Conservation (phyloP, 1,140 invertebrate genomes). For the Sesamia nonagrioides region DNA sequence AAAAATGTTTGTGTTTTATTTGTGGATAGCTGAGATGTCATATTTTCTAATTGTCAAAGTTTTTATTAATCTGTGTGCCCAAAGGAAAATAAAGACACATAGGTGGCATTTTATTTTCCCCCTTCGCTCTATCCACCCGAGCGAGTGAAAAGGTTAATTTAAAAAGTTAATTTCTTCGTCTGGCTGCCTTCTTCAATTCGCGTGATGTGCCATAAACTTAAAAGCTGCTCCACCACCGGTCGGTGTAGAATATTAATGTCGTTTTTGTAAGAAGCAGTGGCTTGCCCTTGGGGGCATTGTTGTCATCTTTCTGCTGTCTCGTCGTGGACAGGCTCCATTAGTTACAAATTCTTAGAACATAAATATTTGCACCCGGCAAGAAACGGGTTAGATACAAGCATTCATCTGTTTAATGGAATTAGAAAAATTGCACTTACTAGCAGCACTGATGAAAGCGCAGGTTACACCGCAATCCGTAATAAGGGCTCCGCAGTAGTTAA, state of each 20-base stretch:
- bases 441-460: conserved; percentile 4
- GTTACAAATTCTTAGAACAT: conserved; percentile 69
- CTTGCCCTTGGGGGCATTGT: conserved; percentile 52
- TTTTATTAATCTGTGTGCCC: not conserved
- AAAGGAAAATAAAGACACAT: conserved; percentile 34
- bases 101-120: conserved; percentile 20
- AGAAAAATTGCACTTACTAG: conserved; percentile 33
- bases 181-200: conserved; percentile 44
- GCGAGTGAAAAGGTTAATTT: conserved; percentile 54
- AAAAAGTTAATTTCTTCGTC: conserved; percentile 55
- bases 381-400: conserved; percentile 25
- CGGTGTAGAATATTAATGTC: conserved; percentile 65
- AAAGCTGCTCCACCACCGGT: conserved; percentile 45
- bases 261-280: conserved; percentile 68
- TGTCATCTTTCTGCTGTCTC: conserved; percentile 72
- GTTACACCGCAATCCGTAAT: not conserved
- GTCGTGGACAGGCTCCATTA: conserved; percentile 73
- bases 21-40: not conserved
- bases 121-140: conserved; percentile 22
- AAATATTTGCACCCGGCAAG: conserved; percentile 49
- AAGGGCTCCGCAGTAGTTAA: not conserved
- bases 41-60: not conserved
- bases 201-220: conserved; percentile 51
- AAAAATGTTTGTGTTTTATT: not conserved
- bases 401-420: conserved; percentile 45